Evolutionary conservation across 2,113 vertebrate genomes (phyloP).

Genomic region (Burhinus bistriatus): DNA sequence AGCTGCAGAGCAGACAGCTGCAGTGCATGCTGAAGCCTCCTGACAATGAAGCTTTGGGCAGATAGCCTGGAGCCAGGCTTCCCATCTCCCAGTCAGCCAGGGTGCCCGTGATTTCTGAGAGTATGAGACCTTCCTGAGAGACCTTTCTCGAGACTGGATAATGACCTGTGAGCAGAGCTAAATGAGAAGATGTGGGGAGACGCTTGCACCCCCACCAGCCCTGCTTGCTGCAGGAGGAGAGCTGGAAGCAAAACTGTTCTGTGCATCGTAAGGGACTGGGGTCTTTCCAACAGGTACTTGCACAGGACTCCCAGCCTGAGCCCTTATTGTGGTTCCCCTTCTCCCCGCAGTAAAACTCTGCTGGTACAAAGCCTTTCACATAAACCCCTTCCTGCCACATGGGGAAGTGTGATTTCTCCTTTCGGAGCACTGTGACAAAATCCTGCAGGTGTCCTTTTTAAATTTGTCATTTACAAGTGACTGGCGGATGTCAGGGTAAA

Average conservation of each 20-base stretch:
- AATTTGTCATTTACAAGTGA: neutral
- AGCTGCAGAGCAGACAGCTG: rapidly evolving
- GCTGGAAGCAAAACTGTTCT: neutral
- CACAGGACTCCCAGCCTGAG: neutral
- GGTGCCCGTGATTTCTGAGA: neutral
- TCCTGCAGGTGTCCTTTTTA: neutral
- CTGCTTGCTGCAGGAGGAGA: neutral
- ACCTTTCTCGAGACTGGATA: neutral
- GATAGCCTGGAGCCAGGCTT: neutral
- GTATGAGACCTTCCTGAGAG: neutral
- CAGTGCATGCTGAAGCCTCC: rapidly evolving
- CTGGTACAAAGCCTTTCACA: neutral
- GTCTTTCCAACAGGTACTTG: neutral
- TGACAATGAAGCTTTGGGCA: rapidly evolving
- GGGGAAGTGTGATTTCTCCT: neutral
- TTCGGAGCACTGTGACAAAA: neutral
- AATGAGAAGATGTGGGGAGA: neutral
- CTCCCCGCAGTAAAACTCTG: neutral
- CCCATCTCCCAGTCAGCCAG: neutral
- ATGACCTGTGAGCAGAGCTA: neutral
- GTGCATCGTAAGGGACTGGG: neutral
- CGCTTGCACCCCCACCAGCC: neutral
- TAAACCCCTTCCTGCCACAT: neutral
- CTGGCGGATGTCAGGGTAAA: neutral
- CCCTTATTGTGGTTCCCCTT: neutral